Conservation (phyloP, 2,797 vertebrate species). For the Sebastes matsubarae region DNA sequence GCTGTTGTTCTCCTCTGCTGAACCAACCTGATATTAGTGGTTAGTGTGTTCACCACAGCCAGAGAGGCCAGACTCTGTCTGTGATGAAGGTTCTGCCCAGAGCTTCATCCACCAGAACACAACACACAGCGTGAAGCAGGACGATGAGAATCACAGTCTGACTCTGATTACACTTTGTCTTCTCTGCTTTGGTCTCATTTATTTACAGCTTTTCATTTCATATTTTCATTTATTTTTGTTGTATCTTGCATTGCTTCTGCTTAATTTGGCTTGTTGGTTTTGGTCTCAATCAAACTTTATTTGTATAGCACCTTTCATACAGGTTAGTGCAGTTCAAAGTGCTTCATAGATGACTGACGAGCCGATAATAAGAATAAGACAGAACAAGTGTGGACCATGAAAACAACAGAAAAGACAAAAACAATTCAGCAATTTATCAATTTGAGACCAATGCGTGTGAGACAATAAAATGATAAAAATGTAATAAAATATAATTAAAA, state of each 20-base stretch:
- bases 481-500: not conserved
- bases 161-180: not conserved
- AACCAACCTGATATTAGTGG: constrained; percentile 74
- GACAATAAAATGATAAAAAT: not conserved
- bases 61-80: constrained; percentile 34
- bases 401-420: not conserved
- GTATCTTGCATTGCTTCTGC: not conserved
- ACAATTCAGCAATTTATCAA: not conserved
- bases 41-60: constrained; percentile 51
- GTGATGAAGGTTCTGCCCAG: constrained; percentile 41
- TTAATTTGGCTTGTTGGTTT: not conserved
- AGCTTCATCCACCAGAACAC: constrained; percentile 7
- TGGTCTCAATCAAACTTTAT: not conserved
- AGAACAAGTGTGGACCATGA: not conserved
- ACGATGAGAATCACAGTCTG: not conserved
- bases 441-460: not conserved
- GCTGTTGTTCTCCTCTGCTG: constrained; percentile 67
- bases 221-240: not conserved
- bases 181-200: not conserved
- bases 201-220: not conserved
- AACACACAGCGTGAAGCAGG: not conserved
- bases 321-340: not conserved
- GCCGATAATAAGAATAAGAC: not conserved
- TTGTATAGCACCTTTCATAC: not conserved
- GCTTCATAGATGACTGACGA: not conserved